These are phyloP conservation scores for Botia kubotai DNA, from an alignment of 2,797 vertebrate genomes.

Conservation along the genomic window DNA sequence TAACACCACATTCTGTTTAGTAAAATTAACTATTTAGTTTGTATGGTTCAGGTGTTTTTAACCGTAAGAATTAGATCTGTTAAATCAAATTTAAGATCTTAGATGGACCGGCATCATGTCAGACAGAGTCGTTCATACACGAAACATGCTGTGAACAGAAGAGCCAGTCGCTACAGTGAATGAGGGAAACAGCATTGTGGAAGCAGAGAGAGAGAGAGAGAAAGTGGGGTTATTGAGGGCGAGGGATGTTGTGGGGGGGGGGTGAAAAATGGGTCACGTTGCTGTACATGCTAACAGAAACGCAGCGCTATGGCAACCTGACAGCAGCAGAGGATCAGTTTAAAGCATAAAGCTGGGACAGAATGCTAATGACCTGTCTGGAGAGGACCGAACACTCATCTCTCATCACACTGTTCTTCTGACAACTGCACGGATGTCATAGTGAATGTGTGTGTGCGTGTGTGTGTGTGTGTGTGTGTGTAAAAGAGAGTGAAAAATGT, in stretches of 20 bases:
- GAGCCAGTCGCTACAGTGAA: neutral
- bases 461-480: too few relatives aligned
- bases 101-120: neutral
- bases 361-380: constrained; percentile 56
- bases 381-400: neutral
- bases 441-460: neutral
- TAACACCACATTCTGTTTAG: neutral
- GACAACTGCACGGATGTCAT: neutral
- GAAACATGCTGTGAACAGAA: neutral
- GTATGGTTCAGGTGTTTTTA: too few relatives aligned
- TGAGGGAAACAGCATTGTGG: constrained; percentile 29
- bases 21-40: neutral
- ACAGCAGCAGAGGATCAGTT: constrained; percentile 77
- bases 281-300: constrained; percentile 61
- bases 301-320: constrained; percentile 72
- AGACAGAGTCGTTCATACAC: neutral
- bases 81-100: neutral
- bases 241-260: constrained; percentile 64
- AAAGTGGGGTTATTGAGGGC: constrained; percentile 65
- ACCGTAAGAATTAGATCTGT: neutral
- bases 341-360: constrained; percentile 67
- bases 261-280: constrained; percentile 78
- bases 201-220: constrained; percentile 41
- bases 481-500: constrained; percentile 22
- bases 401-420: neutral